A percentile compares a stretch with the other conserved stretches of the same genome.
These are phyloP conservation scores for Anarrhichthys ocellatus DNA, from an alignment of 2,113 vertebrate species.

Conservation along the genomic window DNA sequence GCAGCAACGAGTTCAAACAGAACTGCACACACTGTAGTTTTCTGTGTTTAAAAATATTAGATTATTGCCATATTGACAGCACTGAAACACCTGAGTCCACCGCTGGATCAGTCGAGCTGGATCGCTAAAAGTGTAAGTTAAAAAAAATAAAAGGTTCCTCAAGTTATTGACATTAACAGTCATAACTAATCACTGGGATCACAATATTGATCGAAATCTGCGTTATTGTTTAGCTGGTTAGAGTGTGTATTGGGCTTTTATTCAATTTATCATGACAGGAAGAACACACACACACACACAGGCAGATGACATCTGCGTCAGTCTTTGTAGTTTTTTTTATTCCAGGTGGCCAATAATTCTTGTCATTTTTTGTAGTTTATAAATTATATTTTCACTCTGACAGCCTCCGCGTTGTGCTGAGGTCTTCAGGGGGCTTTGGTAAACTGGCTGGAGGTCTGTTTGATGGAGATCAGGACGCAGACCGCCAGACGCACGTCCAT, in stretches of 20 bases:
- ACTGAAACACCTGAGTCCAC: not conserved
- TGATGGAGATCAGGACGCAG: constrained; percentile 81
- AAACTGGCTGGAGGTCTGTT: constrained; percentile 81
- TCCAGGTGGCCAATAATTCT: not conserved
- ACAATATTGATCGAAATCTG: not conserved
- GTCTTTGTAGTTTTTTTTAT: not conserved
- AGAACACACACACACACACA: not conserved
- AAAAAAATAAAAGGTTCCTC: too few relatives aligned
- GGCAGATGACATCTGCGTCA: constrained; percentile 7
- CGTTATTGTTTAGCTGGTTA: not conserved
- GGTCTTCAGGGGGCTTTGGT: constrained; percentile 31
- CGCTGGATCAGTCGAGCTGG: too few relatives aligned
- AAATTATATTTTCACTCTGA: not conserved
- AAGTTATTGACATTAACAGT: not conserved
- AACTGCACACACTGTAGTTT: not conserved
- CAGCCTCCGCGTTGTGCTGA: constrained; percentile 2
- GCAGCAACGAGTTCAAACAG: not conserved
- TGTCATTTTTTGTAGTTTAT: not conserved
- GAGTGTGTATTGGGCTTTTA: not conserved
- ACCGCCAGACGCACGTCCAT: constrained; percentile 76
- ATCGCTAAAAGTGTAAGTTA: not conserved
- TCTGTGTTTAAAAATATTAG: not conserved
- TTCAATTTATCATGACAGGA: not conserved
- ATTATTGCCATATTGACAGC: not conserved
- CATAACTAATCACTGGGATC: not conserved